Percentiles rank a stretch among this genome's conserved stretches.
phyloP scores from a whole-genome alignment of 2,888 invertebrate species.

The Pseudeuparius sepicola region DNA sequence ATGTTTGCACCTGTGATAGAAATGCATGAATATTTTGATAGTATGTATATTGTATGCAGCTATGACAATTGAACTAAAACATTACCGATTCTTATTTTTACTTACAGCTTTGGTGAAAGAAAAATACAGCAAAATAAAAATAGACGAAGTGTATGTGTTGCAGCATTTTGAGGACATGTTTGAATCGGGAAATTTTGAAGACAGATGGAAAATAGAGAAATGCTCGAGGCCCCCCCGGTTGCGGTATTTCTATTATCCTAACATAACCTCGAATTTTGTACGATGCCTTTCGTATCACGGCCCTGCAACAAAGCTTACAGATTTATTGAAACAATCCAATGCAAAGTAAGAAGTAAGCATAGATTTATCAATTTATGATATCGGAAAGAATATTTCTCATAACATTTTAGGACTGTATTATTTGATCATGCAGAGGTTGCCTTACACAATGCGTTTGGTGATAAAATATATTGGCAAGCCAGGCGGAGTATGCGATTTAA shows the following conservation, averaged over 20 bases:
- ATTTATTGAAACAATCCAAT: conserved; percentile 45
- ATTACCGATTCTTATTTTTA: background rate
- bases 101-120: conserved; percentile 40
- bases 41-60: conserved; percentile 34
- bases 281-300: conserved; percentile 81
- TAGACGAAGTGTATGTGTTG: conserved; percentile 72
- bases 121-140: conserved; percentile 38
- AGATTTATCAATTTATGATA: conserved; percentile 4
- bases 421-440: conserved; percentile 77
- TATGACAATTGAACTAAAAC: background rate
- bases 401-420: conserved; percentile 46
- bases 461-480: conserved; percentile 72
- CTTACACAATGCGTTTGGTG: conserved; percentile 81
- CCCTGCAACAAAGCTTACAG: conserved; percentile 51
- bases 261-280: conserved; percentile 54
- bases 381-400: background rate
- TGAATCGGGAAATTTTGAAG: conserved; percentile 66
- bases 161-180: conserved; percentile 83
- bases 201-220: conserved; percentile 61
- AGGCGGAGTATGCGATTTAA: conserved; percentile 88
- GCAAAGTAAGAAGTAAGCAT: conserved; percentile 38
- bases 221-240: conserved; percentile 43
- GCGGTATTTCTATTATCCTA: conserved; percentile 62
- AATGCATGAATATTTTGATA: conserved; percentile 65
- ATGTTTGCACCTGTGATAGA: conserved; percentile 80